Conservation (phyloP, 2,113 vertebrate genomes). For the Hydrolagus affinis region DNA sequence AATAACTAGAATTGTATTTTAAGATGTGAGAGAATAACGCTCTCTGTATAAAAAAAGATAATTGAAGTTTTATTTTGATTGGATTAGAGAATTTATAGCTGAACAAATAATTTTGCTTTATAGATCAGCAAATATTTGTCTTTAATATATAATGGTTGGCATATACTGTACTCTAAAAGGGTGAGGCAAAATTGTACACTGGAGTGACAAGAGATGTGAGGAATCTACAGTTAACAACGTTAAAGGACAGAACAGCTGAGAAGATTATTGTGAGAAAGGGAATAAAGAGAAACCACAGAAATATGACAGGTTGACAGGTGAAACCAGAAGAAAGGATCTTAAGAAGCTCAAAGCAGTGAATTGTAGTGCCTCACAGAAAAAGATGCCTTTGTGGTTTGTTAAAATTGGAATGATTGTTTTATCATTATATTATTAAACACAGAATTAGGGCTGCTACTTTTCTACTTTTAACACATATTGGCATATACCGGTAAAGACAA, state of each 20-base stretch:
- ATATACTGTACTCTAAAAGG: slow-evolving; percentile 14
- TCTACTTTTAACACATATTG: not conserved
- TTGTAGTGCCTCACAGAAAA: not conserved
- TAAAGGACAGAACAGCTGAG: slow-evolving; percentile 26
- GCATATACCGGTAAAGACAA: too few relatives aligned
- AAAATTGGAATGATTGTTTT: not conserved
- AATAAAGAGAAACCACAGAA: slow-evolving; percentile 15
- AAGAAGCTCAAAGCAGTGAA: slow-evolving; percentile 25
- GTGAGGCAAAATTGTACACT: slow-evolving; percentile 14
- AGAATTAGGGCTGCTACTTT: not conserved
- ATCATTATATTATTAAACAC: not conserved
- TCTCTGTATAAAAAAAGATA: not conserved
- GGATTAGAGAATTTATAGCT: slow-evolving; percentile 25
- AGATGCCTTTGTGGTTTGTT: slow-evolving; percentile 13
- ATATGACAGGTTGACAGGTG: slow-evolving; percentile 24
- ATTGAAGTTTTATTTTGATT: not conserved
- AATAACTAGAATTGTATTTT: not conserved
- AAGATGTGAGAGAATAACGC: not conserved
- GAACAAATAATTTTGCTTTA: slow-evolving; percentile 29
- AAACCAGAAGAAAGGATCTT: slow-evolving; percentile 7
- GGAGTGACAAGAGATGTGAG: slow-evolving; percentile 28
- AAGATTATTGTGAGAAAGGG: slow-evolving; percentile 28
- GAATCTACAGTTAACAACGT: slow-evolving; percentile 28
- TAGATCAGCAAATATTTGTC: slow-evolving; percentile 12
- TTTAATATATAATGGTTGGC: slow-evolving; percentile 15